Conservation (phyloP, 2,113 vertebrate genomes). For the Lepisosteus oculatus region DNA sequence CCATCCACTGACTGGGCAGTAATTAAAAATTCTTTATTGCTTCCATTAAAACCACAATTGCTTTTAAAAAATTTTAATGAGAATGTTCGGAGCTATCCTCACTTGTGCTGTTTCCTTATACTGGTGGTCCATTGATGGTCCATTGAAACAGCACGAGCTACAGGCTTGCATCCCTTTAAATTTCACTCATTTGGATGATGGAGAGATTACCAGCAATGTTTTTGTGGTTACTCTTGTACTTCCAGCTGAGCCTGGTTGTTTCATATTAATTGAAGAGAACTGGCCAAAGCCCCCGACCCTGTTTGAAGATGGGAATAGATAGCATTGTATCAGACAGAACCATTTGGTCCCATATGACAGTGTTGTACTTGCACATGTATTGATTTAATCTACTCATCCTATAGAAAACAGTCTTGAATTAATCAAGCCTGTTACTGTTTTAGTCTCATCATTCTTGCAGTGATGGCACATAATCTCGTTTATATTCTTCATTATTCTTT, state of each 20-base stretch:
- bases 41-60: conserved; percentile 3
- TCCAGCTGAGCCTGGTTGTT: background rate
- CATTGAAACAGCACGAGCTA: background rate
- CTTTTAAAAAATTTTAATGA: conserved; percentile 6
- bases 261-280: conserved; percentile 7
- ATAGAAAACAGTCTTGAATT: no score
- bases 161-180: background rate
- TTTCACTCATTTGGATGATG: no score
- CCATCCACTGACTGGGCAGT: background rate
- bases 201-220: no score
- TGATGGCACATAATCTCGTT: no score
- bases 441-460: no score
- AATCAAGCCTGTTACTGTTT: no score
- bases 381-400: no score
- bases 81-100: conserved; percentile 8
- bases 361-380: no score
- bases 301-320: no score
- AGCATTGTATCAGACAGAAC: background rate
- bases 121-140: background rate
- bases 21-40: conserved; percentile 20
- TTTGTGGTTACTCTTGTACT: background rate
- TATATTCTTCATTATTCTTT: no score
- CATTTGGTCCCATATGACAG: no score
- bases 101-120: background rate
- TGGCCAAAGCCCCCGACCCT: background rate